Base-by-base conservation (phyloP, 1,140 invertebrate species). In the Phthorimaea operculella region DNA sequence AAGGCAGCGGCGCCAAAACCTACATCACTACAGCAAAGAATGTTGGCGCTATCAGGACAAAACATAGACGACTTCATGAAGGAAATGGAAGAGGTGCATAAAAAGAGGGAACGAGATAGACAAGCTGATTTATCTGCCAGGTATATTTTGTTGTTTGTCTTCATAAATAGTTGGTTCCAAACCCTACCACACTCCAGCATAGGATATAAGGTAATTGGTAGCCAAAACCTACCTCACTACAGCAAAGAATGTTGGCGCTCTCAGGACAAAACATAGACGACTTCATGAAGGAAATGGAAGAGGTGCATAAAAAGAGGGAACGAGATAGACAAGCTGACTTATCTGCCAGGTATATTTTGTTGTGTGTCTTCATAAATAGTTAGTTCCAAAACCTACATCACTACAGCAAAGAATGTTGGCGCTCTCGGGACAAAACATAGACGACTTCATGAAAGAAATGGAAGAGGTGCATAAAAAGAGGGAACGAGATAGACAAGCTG, bases 11-110 rank as follows among this genome's bases (percentile, higher is more conserved):
- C 88, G 52, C 87, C 89, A 0, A 92, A 93, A 67, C 92, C 93
- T 1, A 93, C 92, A 0, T 90, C 90, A 1, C 71, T 95, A 10
- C 93, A 95, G 64, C 92, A 94, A 59, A 91, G 92, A 72, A 95
- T 95, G 92, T 87, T 95, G 57, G 91, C 91, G 7, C 89, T 95
- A 70, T 92, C 93, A 14, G 94, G 94, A 2, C 94, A 96, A 83
- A 94, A 96, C 72, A 93, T 96, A n/a, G 94, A 96, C 68, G 91
- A 94, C 47, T 96, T 95, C 70, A 96, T 96, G 92, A 93, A 94
- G 72, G 94, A 96, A 86, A 94, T 94, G 91, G 93, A 94, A 83
- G 91, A 93, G 45, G 93, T 93, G 0, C 92, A 94, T 66, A 91
- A 90, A 62, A 93, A 92, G 66, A 87, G 90, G 52, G 90, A 92